phyloP scores from a whole-genome alignment of 2,888 invertebrate species.

The Erpobdella octoculata region DNA sequence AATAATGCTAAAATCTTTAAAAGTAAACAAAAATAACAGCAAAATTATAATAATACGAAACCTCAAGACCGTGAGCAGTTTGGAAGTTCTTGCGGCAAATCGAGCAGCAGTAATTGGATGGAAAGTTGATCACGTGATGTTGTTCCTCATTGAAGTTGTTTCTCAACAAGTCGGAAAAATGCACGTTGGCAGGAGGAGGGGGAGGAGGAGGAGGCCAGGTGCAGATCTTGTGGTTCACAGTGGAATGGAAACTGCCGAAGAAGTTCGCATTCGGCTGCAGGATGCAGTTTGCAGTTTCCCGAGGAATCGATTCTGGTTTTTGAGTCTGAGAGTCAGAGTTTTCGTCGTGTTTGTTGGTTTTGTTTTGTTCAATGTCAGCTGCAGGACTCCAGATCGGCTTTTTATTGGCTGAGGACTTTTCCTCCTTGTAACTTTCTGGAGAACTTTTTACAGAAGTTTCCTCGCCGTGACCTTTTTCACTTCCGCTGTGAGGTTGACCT shows the following conservation, averaged over 20 bases:
- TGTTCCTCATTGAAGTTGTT: not conserved
- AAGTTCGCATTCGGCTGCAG: not conserved
- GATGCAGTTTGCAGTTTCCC: not conserved
- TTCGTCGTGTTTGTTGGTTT: not conserved
- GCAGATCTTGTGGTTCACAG: not conserved
- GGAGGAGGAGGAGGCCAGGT: conserved; percentile 6
- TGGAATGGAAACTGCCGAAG: not conserved
- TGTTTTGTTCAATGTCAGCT: conserved; percentile 7
- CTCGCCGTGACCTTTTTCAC: not conserved
- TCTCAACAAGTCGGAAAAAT: not conserved
- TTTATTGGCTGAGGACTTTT: not conserved
- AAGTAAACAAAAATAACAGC: too few species aligned
- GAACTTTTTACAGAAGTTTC: not conserved
- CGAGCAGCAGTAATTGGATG: not conserved
- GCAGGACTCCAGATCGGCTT: conserved; percentile 17
- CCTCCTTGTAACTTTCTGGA: not conserved
- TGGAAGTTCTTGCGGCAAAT: conserved; percentile 9
- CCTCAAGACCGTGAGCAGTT: conserved; percentile 18
- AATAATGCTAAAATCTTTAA: too few species aligned
- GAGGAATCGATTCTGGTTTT: not conserved
- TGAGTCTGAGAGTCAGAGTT: not conserved
- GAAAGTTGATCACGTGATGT: conserved; percentile 1
- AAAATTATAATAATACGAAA: too few species aligned
- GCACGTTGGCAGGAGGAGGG: not conserved
- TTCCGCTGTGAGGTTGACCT: not conserved